Conservation (phyloP, 2,797 vertebrate genomes). For the Garrulus glandarius region DNA sequence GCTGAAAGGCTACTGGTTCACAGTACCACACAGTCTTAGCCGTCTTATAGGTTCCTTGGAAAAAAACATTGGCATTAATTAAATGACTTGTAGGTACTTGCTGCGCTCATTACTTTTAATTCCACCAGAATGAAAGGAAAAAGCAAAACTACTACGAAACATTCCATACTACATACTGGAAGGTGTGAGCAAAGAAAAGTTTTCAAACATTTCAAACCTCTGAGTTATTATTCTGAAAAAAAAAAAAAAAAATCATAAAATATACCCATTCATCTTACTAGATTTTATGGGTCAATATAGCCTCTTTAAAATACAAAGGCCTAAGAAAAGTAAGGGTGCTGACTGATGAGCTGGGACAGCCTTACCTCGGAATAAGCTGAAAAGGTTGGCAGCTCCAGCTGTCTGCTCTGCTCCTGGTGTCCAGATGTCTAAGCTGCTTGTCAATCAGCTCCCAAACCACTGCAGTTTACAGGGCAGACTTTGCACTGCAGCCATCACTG, state of each 20-base stretch:
- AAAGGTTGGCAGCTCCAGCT: slow-evolving; percentile 47
- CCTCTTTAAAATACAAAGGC: background rate
- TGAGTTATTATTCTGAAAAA: background rate
- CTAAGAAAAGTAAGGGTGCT: background rate
- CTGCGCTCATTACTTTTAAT: background rate
- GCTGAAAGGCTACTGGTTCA: background rate
- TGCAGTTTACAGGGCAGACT: slow-evolving; percentile 5
- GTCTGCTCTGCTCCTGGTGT: background rate
- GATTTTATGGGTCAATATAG: background rate
- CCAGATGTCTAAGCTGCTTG: slow-evolving; percentile 33
- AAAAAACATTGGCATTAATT: background rate
- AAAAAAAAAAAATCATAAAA: background rate
- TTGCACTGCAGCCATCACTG: background rate
- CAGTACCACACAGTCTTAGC: background rate
- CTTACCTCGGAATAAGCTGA: slow-evolving; percentile 21
- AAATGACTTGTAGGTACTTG: background rate
- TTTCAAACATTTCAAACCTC: background rate
- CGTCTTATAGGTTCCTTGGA: background rate
- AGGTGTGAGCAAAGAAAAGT: background rate
- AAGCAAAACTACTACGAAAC: background rate
- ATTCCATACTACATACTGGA: background rate
- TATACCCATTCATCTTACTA: background rate
- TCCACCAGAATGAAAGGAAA: background rate
- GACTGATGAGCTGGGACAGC: slow-evolving; percentile 38
- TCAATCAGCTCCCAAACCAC: slow-evolving; percentile 19